Evolutionary conservation across 2,797 vertebrate genomes (phyloP).

Genomic region (Schizothorax lantsangensis): DNA sequence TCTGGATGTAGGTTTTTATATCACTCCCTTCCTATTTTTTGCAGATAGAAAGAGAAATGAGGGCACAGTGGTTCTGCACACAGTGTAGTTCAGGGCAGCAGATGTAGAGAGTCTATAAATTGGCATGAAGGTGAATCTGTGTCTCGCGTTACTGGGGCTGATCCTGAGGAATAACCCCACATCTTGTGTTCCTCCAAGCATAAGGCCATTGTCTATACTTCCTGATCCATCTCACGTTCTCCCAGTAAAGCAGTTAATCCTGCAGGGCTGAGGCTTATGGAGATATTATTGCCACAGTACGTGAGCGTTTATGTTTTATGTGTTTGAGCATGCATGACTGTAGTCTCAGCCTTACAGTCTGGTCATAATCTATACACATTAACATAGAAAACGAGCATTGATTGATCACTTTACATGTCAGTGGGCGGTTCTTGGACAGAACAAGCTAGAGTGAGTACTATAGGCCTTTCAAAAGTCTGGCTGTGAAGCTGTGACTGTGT

Average conservation of each 20-base stretch:
- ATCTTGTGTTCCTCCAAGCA: constrained; percentile 14
- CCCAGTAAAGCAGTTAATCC: not conserved
- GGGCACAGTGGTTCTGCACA: constrained; percentile 26
- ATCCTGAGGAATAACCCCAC: constrained; percentile 39
- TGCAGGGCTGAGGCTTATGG: not conserved
- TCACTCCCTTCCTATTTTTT: constrained; percentile 35
- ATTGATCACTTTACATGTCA: not conserved
- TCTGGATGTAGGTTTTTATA: constrained; percentile 24
- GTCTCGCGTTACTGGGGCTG: constrained; percentile 23
- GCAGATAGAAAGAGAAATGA: constrained; percentile 59
- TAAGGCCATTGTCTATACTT: constrained; percentile 33
- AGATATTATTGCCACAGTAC: not conserved
- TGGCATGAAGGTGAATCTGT: constrained; percentile 51
- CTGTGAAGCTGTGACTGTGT: not conserved
- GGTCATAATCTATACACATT: not conserved
- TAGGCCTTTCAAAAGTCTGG: not conserved
- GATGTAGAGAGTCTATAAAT: constrained; percentile 42
- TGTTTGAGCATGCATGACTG: not conserved
- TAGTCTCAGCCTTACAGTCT: not conserved
- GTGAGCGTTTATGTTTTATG: not conserved
- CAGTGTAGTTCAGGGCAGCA: constrained; percentile 12
- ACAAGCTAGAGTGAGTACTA: not conserved
- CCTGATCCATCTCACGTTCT: not conserved
- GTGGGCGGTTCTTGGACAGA: not conserved
- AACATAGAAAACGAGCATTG: not conserved